Evolutionary conservation across 1,140 invertebrate genomes (phyloP).

Genomic region (Metaphire vulgaris): DNA sequence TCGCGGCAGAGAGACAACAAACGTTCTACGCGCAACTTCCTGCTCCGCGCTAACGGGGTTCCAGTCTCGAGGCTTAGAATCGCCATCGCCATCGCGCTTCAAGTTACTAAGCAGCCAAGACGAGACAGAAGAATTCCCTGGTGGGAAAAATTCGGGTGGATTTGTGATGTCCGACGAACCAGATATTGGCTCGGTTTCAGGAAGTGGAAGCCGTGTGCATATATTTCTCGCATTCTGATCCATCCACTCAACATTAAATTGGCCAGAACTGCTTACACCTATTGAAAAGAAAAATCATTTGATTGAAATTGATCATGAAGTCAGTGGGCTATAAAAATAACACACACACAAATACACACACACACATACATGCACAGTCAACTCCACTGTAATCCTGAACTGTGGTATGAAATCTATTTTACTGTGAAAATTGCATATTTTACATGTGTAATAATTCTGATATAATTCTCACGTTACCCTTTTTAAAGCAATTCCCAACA

Average conservation of each 20-base stretch:
- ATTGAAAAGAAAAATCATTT: too few relatives aligned
- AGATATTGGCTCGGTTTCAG: not conserved
- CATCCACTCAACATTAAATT: not conserved
- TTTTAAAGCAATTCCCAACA: too few relatives aligned
- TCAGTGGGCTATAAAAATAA: too few relatives aligned
- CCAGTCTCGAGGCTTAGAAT: not conserved
- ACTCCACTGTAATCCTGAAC: too few relatives aligned
- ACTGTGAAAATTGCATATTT: too few relatives aligned
- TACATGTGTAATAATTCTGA: too few relatives aligned
- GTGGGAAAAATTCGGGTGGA: not conserved
- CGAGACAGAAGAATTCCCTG: not conserved
- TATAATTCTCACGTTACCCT: too few relatives aligned
- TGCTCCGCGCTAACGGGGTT: not conserved
- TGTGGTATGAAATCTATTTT: too few relatives aligned
- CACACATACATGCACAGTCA: too few relatives aligned
- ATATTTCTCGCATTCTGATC: not conserved
- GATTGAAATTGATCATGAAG: too few relatives aligned
- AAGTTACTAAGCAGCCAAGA: not conserved
- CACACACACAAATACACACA: too few relatives aligned
- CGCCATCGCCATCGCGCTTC: not conserved
- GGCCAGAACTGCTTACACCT: too few relatives aligned
- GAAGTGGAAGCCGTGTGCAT: not conserved
- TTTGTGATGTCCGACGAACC: not conserved
- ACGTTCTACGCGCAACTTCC: not conserved
- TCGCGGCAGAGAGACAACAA: not conserved